Evolutionary conservation across 1,140 invertebrate genomes (phyloP), one percentile per base, ranked within the genome.

Genomic region (Platyscapa corneri): DNA sequence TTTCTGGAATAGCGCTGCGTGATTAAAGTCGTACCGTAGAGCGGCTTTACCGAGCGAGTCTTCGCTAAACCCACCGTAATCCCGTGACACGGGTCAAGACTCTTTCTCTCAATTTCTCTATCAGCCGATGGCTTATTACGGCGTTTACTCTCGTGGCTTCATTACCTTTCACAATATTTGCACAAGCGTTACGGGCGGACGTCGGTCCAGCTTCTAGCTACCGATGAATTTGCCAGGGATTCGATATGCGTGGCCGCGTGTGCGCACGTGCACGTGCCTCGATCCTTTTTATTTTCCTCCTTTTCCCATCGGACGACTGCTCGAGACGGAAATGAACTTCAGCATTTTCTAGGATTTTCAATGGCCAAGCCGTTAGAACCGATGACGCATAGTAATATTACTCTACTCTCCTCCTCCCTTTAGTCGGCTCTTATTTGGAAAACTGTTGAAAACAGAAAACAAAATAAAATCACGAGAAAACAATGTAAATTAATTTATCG

Each of bases 131-230:
- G 70, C 64, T 87, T 85, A 83, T 85, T 84, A 37, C 82, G 87
- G 60, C 91, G 88, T 93, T 93, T 92, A 89, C 90, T 91, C 87
- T 91, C 60, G 87, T 88, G 91, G 91, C 90, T 93, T 92, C 91
- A 92, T 93, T 93, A 92, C 90, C 91, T 93, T 90, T 92, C 90
- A 92, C 88, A 93, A 92, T 93, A 93, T 93, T 92, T 93, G 89
- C 86, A 82, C 89, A 92, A 91, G 81, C 91, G 90, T 92, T 90
- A 91, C 88, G 88, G 85, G 80, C 70, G 87, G 87, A 20, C 88
- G 56, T 16, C 5, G 37, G 8, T 42, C 30, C 42, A 27, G 3
- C n/a, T n/a, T 12, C 12, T 18, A 39, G 64, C 56, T 37, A 78
- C 3, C 64, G 80, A 60, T 49, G 56, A 53, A 81, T 86, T 86